phyloP scores from a whole-genome alignment of 2,113 vertebrate genomes.

The Carollia perspicillata region DNA sequence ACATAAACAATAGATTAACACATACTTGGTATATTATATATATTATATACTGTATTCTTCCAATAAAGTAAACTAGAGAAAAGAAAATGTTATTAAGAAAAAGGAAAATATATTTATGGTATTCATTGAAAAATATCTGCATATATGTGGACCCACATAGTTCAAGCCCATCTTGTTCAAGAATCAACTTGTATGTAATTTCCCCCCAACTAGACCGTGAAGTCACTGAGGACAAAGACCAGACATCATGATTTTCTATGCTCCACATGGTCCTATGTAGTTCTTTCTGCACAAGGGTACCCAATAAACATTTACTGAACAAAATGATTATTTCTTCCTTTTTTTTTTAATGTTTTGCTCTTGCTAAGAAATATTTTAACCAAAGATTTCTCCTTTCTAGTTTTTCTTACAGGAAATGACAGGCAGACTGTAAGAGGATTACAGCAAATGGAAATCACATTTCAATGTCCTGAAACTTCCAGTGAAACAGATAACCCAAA shows the following conservation, averaged over 20 bases:
- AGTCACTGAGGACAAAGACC: background rate
- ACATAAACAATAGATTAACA: background rate
- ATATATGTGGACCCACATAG: background rate
- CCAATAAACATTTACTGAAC: background rate
- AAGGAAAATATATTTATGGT: background rate
- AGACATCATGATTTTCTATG: background rate
- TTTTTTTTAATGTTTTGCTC: conserved; percentile 22
- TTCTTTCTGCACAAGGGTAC: background rate
- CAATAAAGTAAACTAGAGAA: background rate
- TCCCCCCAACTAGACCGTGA: background rate
- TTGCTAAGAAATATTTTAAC: background rate
- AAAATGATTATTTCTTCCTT: background rate
- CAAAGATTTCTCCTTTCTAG: conserved; percentile 73
- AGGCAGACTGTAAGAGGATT: conserved; percentile 80
- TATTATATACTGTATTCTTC: background rate
- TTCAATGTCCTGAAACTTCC: conserved; percentile 55
- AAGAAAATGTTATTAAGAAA: background rate
- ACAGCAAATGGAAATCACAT: conserved; percentile 70
- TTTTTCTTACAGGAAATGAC: conserved; percentile 85
- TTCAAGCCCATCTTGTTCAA: background rate
- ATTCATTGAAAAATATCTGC: background rate
- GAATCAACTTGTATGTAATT: background rate
- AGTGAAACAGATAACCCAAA: conserved; percentile 79
- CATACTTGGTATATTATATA: background rate
- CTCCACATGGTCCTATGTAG: background rate